Evolutionary conservation across 2,888 invertebrate genomes (phyloP).

Genomic region (Synanthedon tipuliformis): DNA sequence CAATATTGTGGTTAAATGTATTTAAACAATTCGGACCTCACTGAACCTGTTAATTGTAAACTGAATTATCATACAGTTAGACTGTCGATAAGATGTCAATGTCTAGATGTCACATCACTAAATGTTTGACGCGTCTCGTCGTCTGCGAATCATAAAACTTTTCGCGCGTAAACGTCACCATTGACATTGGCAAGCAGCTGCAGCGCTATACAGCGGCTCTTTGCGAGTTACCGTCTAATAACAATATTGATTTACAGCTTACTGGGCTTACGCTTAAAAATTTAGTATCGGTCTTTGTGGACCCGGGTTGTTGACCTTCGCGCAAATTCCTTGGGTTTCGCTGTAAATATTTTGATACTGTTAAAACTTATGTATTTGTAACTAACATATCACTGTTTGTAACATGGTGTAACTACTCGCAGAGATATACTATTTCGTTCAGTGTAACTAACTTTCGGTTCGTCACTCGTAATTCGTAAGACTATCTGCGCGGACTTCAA

Average conservation of each 20-base stretch:
- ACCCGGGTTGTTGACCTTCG: conserved; percentile 7
- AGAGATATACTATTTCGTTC: too few species aligned
- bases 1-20: too few species aligned
- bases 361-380: neutral
- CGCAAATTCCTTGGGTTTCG: neutral
- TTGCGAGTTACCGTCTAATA: conserved; percentile 43
- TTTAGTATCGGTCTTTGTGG: neutral
- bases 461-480: too few species aligned
- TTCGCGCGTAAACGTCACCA: conserved; percentile 67
- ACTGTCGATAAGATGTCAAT: neutral
- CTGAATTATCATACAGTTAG: neutral
- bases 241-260: conserved; percentile 45
- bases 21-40: too few species aligned
- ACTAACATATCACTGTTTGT: too few species aligned
- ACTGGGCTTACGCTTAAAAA: conserved; percentile 3
- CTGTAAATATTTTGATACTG: neutral
- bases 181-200: conserved; percentile 61
- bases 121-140: conserved; percentile 37
- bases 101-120: conserved; percentile 33
- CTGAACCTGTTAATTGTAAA: too few species aligned
- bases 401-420: too few species aligned
- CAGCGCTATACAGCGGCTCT: conserved; percentile 52
- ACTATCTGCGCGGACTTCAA: too few species aligned
- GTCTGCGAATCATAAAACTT: conserved; percentile 66
- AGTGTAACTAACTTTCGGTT: too few species aligned